Evolutionary conservation across 2,888 invertebrate genomes (phyloP), one percentile per base, ranked within the genome.

Genomic region (Melinaea menophilus): DNA sequence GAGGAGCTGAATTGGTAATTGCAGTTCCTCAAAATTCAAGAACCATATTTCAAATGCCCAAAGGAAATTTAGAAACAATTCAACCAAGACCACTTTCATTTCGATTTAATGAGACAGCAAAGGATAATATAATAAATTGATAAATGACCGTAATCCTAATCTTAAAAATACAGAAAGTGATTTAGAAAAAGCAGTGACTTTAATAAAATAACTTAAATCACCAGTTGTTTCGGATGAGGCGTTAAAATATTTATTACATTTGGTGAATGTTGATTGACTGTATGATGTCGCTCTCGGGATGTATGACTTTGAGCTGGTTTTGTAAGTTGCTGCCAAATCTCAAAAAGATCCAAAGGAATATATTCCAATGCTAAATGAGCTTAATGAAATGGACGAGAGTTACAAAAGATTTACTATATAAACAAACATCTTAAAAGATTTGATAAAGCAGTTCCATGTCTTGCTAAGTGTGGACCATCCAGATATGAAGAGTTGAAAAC

Each of bases 341-440:
- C 95, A 96, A 73, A 96, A 96, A 83, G 98, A 99, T 89, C 98
- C 99, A 0, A 97, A 97, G 81, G 97, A 98, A 78, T 98, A 96
- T 84, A 89, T 98, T 48, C 95, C 96, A 2, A 95, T 97, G 84
- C 89, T 98, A 56, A 95, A 96, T 79, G 92, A 94, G 55, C 85
- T 98, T 0, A 92, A 94, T 75, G 88, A 91, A 47, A 91, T 95
- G 84, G 94, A 95, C 58, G 88, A 91, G 55, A 92, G 94, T 78
- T 96, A 95, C 75, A 94, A 93, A 81, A 92, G 92, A 65, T 97
- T 92, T 80, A 92, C 92, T 47, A 97, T 22, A 22, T 99, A 69
- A 96, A 98, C 79, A 93, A 95, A 67, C 92, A 95, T 79, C 89
- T 98, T 47, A 95, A 95, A 74, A 92, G 95, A 61, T 95, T 93